Base-by-base conservation (phyloP, 1,140 invertebrate genomes). In the Diabrotica virgifera region DNA sequence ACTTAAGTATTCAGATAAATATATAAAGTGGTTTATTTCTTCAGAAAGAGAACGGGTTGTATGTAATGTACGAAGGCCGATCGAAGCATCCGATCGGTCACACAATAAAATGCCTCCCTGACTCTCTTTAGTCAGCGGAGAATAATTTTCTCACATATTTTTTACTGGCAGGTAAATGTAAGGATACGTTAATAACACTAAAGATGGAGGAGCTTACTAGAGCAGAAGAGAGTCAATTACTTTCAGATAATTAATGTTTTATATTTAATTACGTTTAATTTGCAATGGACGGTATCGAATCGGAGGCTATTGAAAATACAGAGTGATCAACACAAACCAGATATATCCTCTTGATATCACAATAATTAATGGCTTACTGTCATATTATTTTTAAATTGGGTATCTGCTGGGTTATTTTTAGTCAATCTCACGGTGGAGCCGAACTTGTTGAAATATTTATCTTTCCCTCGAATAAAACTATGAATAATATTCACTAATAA, bases 121-220 rank as follows among this genome's bases (percentile, higher is more conserved):
- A 24, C 24, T 24, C 24, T 24, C 24, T 24, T 24, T 24, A 24
- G 24, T 24, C 24, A 46, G n/a, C 40, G n/a, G 8, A 46, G n/a
- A 46, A 46, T 46, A 46, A 24, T 46, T 46, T 46, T 46, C 40
- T 46, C 40, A 46, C n/a, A 46, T n/a, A 46, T 46, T 46, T 46
- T 46, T 8, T n/a, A 46, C n/a, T 46, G 40, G n/a, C 40, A 46
- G 40, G 40, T 46, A 46, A n/a, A 46, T 46, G 40, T 46, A n/a
- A 46, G 40, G 40, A 46, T 46, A n/a, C 24, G 40, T 46, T 46
- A 46, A 46, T 46, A 46, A 46, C 8, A 46, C 8, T 6, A n/a
- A 10, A 8, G 40, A 46, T 46, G 40, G 40, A 46, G 40, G 40
- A 46, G 40, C 40, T 46, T 46, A 10, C 8, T 46, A 5, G 4